A percentile compares a stretch with the other conserved stretches of the same genome.
phyloP scores from a whole-genome alignment of 2,797 vertebrate genomes.

The Paratrypauchen microcephalus region DNA sequence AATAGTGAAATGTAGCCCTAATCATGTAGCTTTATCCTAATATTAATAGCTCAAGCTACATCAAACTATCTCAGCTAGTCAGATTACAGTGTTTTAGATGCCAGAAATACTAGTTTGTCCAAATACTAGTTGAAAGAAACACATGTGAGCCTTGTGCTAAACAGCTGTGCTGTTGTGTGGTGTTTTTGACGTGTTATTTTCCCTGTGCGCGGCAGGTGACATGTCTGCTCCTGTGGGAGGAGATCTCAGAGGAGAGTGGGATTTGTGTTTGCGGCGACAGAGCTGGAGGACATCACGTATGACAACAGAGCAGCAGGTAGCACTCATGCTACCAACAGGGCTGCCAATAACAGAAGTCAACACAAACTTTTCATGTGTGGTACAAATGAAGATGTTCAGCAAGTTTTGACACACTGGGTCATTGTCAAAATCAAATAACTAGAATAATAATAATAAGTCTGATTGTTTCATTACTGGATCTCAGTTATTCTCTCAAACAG shows the following conservation, averaged over 20 bases:
- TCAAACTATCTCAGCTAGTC: not conserved
- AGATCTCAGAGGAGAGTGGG: slow-evolving; percentile 57
- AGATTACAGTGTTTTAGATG: not conserved
- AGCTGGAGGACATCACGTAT: slow-evolving; percentile 66
- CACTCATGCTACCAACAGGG: slow-evolving; percentile 35
- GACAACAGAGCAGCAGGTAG: slow-evolving; percentile 51
- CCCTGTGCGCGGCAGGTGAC: slow-evolving; percentile 68
- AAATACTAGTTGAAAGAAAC: not conserved
- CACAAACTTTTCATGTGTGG: not conserved
- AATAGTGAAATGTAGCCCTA: not conserved
- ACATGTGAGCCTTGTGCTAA: slow-evolving; percentile 31
- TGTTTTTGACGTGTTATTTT: slow-evolving; percentile 73
- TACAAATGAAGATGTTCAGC: not conserved
- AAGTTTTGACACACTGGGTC: not conserved
- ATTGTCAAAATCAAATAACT: too few relatives aligned
- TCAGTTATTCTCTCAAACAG: too few relatives aligned
- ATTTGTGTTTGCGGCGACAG: slow-evolving; percentile 68
- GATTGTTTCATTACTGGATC: too few relatives aligned
- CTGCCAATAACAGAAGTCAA: slow-evolving; percentile 17
- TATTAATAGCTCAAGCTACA: not conserved
- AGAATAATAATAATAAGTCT: too few relatives aligned
- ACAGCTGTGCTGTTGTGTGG: slow-evolving; percentile 44
- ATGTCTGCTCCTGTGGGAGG: slow-evolving; percentile 67
- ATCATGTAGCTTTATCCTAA: not conserved
- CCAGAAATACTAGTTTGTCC: not conserved